Evolutionary conservation across 2,113 vertebrate genomes (phyloP).

Genomic region (Psittacula cyanocephala): DNA sequence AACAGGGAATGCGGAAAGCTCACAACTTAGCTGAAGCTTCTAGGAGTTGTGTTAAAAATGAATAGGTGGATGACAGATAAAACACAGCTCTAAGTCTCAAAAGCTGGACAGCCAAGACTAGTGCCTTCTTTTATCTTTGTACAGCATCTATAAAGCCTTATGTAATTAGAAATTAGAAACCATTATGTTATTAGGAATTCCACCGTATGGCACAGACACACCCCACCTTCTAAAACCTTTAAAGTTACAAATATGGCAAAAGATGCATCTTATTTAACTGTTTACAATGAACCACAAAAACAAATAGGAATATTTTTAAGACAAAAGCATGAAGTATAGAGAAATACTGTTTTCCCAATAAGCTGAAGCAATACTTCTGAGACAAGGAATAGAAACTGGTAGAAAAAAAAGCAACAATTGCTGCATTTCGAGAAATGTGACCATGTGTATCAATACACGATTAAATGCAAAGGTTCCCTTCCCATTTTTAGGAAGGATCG

Average conservation of each 20-base stretch:
- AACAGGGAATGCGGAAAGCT: background rate
- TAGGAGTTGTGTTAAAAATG: background rate
- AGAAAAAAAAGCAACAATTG: background rate
- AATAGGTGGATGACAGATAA: background rate
- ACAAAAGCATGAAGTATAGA: background rate
- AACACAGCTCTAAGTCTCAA: background rate
- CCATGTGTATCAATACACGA: rapidly evolving
- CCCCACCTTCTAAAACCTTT: background rate
- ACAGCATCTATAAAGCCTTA: background rate
- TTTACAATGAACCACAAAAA: background rate
- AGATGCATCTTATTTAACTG: background rate
- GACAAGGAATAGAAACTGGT: background rate
- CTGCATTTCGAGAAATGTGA: background rate
- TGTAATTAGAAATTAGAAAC: background rate
- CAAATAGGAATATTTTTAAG: background rate
- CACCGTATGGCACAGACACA: background rate
- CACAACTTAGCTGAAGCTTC: background rate
- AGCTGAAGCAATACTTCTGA: background rate
- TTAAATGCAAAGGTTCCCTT: background rate
- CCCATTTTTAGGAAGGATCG: background rate
- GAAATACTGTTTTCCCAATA: background rate
- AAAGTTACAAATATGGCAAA: background rate
- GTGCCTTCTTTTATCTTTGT: background rate
- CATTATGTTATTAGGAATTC: background rate
- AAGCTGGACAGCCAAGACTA: background rate